A percentile compares a stretch with the other conserved stretches of the same genome.
Evolutionary conservation across 2,888 invertebrate genomes (phyloP).

Genomic region (Yponomeuta sedellus): DNA sequence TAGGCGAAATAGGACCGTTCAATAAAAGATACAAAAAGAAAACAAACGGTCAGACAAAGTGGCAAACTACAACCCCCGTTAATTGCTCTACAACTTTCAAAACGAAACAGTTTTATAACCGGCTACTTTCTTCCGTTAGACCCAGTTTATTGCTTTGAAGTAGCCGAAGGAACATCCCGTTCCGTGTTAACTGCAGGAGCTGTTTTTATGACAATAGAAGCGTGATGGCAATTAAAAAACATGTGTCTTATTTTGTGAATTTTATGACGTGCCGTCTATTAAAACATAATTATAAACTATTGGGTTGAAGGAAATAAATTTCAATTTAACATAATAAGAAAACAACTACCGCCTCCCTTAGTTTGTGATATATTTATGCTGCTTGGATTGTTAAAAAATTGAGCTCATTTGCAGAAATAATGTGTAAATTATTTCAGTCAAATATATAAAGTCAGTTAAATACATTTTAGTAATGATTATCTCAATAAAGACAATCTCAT

Average conservation of each 20-base stretch:
- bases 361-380: no score
- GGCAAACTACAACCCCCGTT: neutral
- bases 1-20: neutral
- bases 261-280: neutral
- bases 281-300: no score
- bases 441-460: no score
- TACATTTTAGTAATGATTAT: no score
- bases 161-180: conserved; percentile 48
- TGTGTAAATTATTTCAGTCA: no score
- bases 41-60: neutral
- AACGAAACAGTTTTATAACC: conserved; percentile 49
- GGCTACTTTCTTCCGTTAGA: conserved; percentile 63
- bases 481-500: no score
- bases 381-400: no score
- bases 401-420: no score
- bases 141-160: conserved; percentile 53
- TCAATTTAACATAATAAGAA: no score
- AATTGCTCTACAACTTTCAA: conserved; percentile 24
- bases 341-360: no score
- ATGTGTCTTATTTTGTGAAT: neutral
- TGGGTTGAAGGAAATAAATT: no score
- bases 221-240: neutral
- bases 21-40: neutral
- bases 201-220: neutral
- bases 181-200: conserved; percentile 25